These are phyloP conservation scores for Chiridota heheva DNA, from an alignment of 35 echinoderm and acorn worm species.

Conservation along the genomic window DNA sequence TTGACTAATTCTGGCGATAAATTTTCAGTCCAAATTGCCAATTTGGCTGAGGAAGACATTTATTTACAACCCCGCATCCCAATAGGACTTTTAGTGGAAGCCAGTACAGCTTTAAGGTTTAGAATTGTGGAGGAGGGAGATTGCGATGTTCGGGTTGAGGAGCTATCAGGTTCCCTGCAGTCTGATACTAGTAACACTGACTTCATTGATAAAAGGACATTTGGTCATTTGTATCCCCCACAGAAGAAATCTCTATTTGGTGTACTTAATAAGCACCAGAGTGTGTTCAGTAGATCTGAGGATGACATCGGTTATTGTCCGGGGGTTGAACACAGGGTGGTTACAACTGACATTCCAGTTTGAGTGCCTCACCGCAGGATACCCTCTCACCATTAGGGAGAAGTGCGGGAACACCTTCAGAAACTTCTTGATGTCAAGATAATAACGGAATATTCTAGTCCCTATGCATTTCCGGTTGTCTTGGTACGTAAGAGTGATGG, in stretches of 20 bases:
- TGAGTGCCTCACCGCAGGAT: conserved; percentile 9
- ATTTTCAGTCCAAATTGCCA: no score
- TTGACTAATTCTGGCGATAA: no score
- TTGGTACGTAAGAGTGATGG: conserved; percentile 6
- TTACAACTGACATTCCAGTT: background rate
- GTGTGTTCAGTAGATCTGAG: no score
- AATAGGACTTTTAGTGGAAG: no score
- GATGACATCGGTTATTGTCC: no score
- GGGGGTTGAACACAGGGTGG: background rate
- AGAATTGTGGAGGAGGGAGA: no score
- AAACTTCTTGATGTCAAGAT: background rate
- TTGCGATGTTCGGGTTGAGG: background rate
- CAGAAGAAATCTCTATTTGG: no score
- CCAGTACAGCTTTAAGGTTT: no score
- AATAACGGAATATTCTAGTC: background rate
- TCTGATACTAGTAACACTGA: no score
- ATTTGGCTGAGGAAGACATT: background rate
- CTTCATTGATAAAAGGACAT: no score
- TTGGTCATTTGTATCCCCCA: no score
- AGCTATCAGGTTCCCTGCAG: no score
- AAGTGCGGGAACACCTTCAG: background rate
- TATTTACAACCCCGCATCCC: background rate
- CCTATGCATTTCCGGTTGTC: background rate
- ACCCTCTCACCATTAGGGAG: conserved; percentile 26
- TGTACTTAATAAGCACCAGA: background rate